Evolutionary conservation across 1,140 invertebrate genomes (phyloP).

Genomic region (Drosophila sturtevanti): DNA sequence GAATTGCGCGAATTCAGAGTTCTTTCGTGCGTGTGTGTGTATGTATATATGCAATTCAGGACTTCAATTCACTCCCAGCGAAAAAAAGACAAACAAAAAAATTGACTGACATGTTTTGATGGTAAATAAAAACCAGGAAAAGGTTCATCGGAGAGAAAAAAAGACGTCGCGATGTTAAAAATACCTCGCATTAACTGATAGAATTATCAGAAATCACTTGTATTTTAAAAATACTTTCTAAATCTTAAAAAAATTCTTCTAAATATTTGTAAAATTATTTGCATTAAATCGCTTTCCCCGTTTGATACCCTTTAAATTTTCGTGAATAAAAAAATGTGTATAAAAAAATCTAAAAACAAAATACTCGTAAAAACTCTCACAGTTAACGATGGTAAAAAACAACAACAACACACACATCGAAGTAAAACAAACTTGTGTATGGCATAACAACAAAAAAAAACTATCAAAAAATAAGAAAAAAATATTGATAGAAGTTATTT

Average conservation of each 20-base stretch:
- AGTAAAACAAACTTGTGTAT: neutral
- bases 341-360: neutral
- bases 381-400: neutral
- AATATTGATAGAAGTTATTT: neutral
- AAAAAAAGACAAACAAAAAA: neutral
- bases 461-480: neutral
- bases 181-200: neutral
- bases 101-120: slow-evolving; percentile 36
- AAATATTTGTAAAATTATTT: too few relatives aligned
- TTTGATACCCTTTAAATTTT: neutral
- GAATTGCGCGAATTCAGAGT: slow-evolving; percentile 48
- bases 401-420: neutral
- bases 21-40: slow-evolving; percentile 60
- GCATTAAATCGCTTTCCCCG: neutral
- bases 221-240: too few relatives aligned
- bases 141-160: neutral
- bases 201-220: too few relatives aligned
- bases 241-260: too few relatives aligned
- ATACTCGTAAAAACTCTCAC: neutral
- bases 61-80: slow-evolving; percentile 4
- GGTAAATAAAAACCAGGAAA: slow-evolving; percentile 33
- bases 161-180: neutral
- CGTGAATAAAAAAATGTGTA: neutral
- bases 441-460: neutral
- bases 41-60: slow-evolving; percentile 7